phyloP scores from a whole-genome alignment of 2,797 vertebrate species.

The Avahi laniger region DNA sequence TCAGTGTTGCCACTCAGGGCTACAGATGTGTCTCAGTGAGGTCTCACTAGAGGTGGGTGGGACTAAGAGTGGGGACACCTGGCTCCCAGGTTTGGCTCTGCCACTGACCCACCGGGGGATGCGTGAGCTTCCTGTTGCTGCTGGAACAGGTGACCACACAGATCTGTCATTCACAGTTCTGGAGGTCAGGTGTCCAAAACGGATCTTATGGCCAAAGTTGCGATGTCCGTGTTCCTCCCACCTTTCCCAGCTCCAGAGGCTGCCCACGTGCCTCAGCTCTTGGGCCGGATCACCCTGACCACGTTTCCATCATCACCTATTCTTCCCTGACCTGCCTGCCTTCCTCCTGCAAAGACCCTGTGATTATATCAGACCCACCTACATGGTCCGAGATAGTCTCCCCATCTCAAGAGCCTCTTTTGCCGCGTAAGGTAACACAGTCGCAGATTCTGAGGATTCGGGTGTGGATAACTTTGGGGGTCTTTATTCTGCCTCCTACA shows the following conservation, averaged over 20 bases:
- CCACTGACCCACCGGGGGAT: too few relatives aligned
- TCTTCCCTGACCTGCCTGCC: too few relatives aligned
- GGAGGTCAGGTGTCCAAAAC: neutral
- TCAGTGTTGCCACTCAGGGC: too few relatives aligned
- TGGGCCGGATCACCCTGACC: accelerated
- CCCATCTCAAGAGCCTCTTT: neutral
- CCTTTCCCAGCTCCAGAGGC: neutral
- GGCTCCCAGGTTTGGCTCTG: neutral
- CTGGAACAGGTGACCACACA: neutral
- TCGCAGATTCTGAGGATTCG: neutral
- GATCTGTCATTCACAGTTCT: too few relatives aligned
- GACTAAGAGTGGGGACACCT: neutral
- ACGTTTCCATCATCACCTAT: neutral
- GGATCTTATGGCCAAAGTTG: neutral
- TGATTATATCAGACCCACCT: neutral
- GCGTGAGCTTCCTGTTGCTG: neutral
- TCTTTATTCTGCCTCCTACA: neutral
- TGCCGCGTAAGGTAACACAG: neutral
- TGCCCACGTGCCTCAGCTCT: neutral
- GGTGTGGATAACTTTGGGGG: neutral
- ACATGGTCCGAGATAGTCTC: neutral
- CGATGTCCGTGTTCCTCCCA: too few relatives aligned
- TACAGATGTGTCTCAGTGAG: neutral
- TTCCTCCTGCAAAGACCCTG: neutral
- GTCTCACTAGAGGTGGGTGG: neutral